Percentiles rank a stretch among this genome's conserved stretches.
phyloP scores from a whole-genome alignment of 2,113 vertebrate species.

The Galbula dea region DNA sequence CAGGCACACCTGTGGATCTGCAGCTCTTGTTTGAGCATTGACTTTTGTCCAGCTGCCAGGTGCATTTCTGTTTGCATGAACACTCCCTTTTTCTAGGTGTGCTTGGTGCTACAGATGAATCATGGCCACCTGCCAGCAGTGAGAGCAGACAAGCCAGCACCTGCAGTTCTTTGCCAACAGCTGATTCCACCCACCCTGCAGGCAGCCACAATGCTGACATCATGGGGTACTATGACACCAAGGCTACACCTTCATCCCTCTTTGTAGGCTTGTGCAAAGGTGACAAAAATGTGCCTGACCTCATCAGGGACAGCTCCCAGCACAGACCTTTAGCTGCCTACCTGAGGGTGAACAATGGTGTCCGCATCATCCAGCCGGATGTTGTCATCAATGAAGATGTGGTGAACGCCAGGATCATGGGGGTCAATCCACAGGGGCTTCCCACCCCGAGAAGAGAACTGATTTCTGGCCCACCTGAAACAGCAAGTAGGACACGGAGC shows the following conservation, averaged over 20 bases:
- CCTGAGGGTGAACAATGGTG: constrained; percentile 84
- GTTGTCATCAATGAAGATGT: constrained; percentile 92
- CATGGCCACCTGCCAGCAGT: rapidly evolving
- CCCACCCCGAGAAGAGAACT: constrained; percentile 78
- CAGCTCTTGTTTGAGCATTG: not conserved
- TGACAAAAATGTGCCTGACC: not conserved
- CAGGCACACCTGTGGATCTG: not conserved
- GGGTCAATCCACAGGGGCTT: constrained; percentile 90
- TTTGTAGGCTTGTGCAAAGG: not conserved
- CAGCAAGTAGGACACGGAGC: not conserved
- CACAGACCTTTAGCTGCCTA: not conserved
- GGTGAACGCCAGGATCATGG: constrained; percentile 78
- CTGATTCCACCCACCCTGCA: rapidly evolving
- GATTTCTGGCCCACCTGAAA: constrained; percentile 84
- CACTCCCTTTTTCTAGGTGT: rapidly evolving
- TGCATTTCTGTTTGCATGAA: not conserved
- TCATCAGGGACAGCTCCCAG: not conserved
- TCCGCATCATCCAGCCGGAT: constrained; percentile 80
- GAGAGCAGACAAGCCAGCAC: not conserved
- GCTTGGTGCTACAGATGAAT: not conserved
- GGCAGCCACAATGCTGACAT: rapidly evolving
- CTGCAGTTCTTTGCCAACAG: not conserved
- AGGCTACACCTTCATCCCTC: not conserved
- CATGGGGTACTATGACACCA: not conserved
- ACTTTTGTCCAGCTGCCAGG: not conserved